phyloP scores from a whole-genome alignment of 2,888 invertebrate species.

The Morpho deidamia region DNA sequence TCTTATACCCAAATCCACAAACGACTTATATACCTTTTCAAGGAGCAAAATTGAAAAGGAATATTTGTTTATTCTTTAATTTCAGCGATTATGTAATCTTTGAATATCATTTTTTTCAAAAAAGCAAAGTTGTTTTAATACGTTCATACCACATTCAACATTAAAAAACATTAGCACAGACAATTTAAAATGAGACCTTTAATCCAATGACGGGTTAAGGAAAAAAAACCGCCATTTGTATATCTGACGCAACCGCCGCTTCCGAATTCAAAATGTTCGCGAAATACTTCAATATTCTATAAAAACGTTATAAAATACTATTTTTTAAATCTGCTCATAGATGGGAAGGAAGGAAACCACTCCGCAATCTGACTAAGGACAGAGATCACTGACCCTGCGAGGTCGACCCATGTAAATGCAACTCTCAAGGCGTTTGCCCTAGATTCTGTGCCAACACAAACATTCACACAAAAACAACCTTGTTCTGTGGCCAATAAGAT shows the following conservation, averaged over 20 bases:
- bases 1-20: too few relatives aligned
- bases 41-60: too few relatives aligned
- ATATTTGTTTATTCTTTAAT: too few relatives aligned
- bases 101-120: too few relatives aligned
- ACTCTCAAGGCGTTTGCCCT: conserved; percentile 69
- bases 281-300: conserved; percentile 1
- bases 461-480: conserved; percentile 8
- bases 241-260: background rate
- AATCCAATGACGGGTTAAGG: background rate
- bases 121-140: too few relatives aligned
- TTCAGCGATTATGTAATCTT: too few relatives aligned
- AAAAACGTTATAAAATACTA: background rate
- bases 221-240: background rate
- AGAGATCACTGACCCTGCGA: conserved; percentile 64
- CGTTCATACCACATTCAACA: too few relatives aligned
- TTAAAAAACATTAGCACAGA: too few relatives aligned
- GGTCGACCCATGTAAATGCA: conserved; percentile 68
- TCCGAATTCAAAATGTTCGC: conserved; percentile 5
- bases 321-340: conserved; percentile 20
- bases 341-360: conserved; percentile 66
- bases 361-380: conserved; percentile 36
- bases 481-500: conserved; percentile 7
- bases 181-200: background rate
- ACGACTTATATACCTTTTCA: too few relatives aligned
- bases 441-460: conserved; percentile 40